Evolutionary conservation across 2,888 invertebrate species (phyloP).

Genomic region (Subacronicta megacephala): DNA sequence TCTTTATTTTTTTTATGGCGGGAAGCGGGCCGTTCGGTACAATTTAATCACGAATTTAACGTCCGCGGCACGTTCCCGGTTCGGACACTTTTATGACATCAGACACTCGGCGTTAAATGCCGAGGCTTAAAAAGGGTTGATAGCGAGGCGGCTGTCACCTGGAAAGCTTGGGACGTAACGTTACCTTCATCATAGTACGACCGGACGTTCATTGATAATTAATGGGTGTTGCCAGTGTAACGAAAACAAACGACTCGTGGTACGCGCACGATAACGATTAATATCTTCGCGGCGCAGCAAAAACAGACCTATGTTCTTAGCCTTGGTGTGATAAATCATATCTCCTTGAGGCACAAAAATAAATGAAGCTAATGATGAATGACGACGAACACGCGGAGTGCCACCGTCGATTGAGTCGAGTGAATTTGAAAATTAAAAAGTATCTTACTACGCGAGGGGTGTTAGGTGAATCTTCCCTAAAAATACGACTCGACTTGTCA

Average conservation of each 20-base stretch:
- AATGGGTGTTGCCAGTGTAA: slow-evolving; percentile 87
- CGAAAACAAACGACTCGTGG: slow-evolving; percentile 88
- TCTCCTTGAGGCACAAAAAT: slow-evolving; percentile 87
- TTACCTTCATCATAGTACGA: slow-evolving; percentile 85
- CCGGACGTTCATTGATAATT: slow-evolving; percentile 89
- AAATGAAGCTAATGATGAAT: slow-evolving; percentile 89
- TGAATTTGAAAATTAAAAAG: slow-evolving; percentile 79
- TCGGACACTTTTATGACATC: slow-evolving; percentile 89
- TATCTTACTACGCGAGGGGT: slow-evolving; percentile 28
- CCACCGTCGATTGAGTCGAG: slow-evolving; percentile 77
- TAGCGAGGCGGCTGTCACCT: slow-evolving; percentile 86
- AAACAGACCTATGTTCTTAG: slow-evolving; percentile 86
- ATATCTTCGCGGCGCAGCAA: slow-evolving; percentile 87
- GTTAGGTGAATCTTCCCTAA: slow-evolving; percentile 11
- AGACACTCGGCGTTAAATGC: slow-evolving; percentile 87
- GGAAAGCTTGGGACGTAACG: slow-evolving; percentile 82
- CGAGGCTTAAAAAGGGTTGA: slow-evolving; percentile 89
- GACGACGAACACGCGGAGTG: slow-evolving; percentile 79
- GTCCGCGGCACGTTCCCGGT: slow-evolving; percentile 83
- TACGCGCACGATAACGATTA: slow-evolving; percentile 88
- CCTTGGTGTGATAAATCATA: slow-evolving; percentile 88
- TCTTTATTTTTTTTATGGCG: slow-evolving; percentile 75
- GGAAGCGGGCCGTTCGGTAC: slow-evolving; percentile 75
- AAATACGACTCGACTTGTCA: neutral
- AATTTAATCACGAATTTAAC: slow-evolving; percentile 86